phyloP scores from a whole-genome alignment of 2,888 invertebrate genomes.

The Sesia apiformis region DNA sequence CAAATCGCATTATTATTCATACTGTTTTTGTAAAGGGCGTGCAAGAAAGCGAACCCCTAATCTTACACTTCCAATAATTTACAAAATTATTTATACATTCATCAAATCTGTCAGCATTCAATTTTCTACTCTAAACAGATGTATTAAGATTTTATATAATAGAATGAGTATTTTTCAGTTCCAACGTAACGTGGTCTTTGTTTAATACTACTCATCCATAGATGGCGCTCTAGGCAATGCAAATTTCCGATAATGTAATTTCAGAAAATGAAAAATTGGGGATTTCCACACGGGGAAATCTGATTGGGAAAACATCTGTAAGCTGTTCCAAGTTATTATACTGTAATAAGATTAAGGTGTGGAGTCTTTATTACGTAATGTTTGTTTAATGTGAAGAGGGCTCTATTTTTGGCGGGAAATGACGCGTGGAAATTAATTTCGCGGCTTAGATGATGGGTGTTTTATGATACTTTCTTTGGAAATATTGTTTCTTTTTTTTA shows the following conservation, averaged over 20 bases:
- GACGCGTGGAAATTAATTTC: slow-evolving; percentile 27
- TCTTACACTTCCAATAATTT: slow-evolving; percentile 36
- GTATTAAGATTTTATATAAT: slow-evolving; percentile 1
- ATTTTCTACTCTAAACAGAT: slow-evolving; percentile 19
- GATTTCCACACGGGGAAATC: slow-evolving; percentile 38
- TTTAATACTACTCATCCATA: slow-evolving; percentile 38
- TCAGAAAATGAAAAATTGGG: slow-evolving; percentile 66
- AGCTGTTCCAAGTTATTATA: slow-evolving; percentile 65
- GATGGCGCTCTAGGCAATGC: slow-evolving; percentile 67
- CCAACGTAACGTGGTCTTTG: slow-evolving; percentile 19
- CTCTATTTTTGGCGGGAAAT: slow-evolving; percentile 27
- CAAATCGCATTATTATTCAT: slow-evolving; percentile 71
- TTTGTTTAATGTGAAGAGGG: slow-evolving; percentile 49
- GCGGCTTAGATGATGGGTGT: neutral
- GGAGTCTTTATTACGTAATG: slow-evolving; percentile 57
- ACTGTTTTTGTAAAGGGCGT: slow-evolving; percentile 68
- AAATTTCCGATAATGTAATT: slow-evolving; percentile 68
- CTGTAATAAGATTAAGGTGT: slow-evolving; percentile 66
- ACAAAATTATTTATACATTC: slow-evolving; percentile 28
- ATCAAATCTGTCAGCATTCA: slow-evolving; percentile 5
- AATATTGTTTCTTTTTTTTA: neutral
- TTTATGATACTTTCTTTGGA: neutral
- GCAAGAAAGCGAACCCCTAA: slow-evolving; percentile 53
- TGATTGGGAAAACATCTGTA: slow-evolving; percentile 68
- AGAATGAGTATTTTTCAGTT: neutral